Conservation (phyloP, 2,113 vertebrate genomes). For the Alces alces region DNA sequence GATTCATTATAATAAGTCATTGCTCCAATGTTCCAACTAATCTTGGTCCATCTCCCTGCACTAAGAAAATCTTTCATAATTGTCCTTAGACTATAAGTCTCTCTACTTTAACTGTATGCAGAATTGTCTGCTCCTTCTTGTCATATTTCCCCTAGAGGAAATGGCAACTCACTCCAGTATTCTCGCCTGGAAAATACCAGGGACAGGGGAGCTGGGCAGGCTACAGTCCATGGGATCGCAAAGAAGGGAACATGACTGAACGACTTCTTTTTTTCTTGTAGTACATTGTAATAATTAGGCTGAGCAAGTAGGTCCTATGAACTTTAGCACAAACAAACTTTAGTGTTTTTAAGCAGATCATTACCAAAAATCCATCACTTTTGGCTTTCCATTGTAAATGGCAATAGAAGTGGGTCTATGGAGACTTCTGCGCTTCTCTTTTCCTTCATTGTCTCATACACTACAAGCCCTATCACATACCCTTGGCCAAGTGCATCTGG, state of each 20-base stretch:
- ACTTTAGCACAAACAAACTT: background rate
- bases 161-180: background rate
- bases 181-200: background rate
- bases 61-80: background rate
- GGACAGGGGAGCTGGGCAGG: background rate
- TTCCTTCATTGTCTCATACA: background rate
- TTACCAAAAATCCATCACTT: background rate
- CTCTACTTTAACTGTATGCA: background rate
- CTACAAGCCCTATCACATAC: background rate
- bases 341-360: background rate
- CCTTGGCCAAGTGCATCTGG: background rate
- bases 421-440: background rate
- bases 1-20: background rate
- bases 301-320: background rate
- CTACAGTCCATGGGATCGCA: fast-evolving
- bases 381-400: background rate
- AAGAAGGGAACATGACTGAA: background rate
- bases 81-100: background rate
- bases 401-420: background rate
- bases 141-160: background rate
- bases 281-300: background rate
- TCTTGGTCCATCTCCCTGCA: background rate
- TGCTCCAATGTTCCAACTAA: background rate
- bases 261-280: background rate
- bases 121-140: background rate